Percentiles rank a stretch among this genome's conserved stretches.
Evolutionary conservation across 2,797 vertebrate genomes (phyloP).

Genomic region (Falco biarmicus): DNA sequence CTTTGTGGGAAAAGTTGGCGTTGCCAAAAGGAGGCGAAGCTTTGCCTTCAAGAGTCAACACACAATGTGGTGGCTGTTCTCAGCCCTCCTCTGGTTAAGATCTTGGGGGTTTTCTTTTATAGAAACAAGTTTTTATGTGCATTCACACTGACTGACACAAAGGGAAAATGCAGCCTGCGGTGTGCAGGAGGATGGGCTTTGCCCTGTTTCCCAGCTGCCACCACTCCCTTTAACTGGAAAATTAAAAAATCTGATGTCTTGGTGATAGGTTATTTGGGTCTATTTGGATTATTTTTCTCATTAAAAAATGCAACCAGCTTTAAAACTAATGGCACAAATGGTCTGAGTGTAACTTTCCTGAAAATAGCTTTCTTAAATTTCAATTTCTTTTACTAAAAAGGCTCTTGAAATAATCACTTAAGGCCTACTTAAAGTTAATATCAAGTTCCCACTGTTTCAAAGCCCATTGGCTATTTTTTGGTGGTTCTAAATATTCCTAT

Average conservation of each 20-base stretch:
- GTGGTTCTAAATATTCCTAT: neutral
- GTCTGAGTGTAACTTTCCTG: neutral
- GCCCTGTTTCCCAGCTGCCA: neutral
- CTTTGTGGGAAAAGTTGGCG: neutral
- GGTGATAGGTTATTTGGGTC: neutral
- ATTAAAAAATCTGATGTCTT: neutral
- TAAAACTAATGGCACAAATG: neutral
- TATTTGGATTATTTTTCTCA: neutral
- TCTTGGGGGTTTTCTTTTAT: neutral
- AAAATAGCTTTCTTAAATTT: neutral
- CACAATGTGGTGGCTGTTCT: neutral
- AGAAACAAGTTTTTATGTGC: neutral
- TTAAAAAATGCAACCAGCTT: neutral
- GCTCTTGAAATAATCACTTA: neutral
- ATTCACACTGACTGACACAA: neutral
- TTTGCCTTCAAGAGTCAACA: fast-evolving
- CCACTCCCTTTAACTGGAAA: neutral
- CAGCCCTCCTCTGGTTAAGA: neutral
- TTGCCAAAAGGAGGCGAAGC: neutral
- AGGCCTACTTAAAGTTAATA: neutral
- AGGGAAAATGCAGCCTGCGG: neutral
- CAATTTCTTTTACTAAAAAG: neutral
- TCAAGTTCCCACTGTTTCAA: neutral
- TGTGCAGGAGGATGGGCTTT: neutral
- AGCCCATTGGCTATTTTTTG: neutral